These are phyloP conservation scores for Trichosurus vulpecula DNA, from an alignment of 2,797 vertebrate genomes.

Conservation along the genomic window DNA sequence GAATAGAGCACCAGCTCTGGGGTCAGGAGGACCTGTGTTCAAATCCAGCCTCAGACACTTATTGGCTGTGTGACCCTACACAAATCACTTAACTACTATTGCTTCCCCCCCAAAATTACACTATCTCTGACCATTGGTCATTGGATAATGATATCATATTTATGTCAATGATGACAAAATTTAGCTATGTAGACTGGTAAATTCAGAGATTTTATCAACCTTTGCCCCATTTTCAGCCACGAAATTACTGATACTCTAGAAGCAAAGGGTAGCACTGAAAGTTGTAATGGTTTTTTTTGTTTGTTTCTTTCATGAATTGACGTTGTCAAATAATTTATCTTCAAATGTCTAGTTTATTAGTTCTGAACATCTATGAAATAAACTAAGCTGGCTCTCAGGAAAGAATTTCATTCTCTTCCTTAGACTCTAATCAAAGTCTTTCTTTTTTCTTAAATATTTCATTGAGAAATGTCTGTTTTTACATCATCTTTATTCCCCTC, in stretches of 20 bases:
- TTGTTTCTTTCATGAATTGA: background rate
- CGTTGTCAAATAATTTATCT: background rate
- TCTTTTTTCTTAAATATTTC: no score
- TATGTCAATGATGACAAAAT: background rate
- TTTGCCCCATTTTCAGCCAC: background rate
- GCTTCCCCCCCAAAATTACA: no score
- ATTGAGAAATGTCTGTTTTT: background rate
- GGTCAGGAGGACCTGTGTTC: no score
- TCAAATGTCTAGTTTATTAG: background rate
- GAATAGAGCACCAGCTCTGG: no score
- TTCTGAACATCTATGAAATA: background rate
- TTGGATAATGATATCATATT: background rate
- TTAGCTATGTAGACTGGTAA: background rate
- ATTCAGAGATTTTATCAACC: background rate
- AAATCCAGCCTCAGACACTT: no score
- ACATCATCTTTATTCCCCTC: background rate
- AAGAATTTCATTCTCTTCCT: background rate
- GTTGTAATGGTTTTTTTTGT: background rate
- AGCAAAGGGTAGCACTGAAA: background rate
- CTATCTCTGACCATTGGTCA: background rate
- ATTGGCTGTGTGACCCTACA: no score
- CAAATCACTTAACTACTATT: no score
- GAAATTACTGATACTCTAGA: background rate
- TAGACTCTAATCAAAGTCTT: background rate
- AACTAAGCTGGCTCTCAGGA: background rate